These are phyloP conservation scores for Conus betulinus DNA, from an alignment of 1,140 invertebrate species.

Conservation along the genomic window DNA sequence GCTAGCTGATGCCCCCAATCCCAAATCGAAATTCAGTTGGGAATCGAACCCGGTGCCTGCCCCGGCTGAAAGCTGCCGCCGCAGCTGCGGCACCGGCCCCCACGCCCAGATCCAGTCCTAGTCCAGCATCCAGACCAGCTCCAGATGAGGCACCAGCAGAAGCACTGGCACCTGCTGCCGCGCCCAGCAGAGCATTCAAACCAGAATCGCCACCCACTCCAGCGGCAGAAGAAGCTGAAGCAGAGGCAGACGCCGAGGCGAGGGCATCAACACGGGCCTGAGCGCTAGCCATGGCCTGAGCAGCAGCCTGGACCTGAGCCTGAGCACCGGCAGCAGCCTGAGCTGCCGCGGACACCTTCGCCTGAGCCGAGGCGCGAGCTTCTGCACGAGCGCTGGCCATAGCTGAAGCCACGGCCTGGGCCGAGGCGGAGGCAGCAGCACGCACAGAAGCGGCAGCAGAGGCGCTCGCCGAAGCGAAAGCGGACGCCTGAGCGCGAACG, in stretches of 20 bases:
- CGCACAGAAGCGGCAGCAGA: conserved; percentile 14
- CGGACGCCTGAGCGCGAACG: conserved; percentile 14
- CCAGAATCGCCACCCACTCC: background rate
- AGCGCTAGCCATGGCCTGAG: conserved; percentile 5
- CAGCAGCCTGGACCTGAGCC: background rate
- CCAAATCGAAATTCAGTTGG: background rate
- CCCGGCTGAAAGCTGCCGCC: background rate
- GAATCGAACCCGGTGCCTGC: background rate
- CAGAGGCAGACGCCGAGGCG: background rate
- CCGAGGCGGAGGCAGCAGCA: background rate
- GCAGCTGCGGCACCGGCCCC: background rate
- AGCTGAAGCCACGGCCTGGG: background rate
- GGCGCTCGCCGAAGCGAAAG: conserved; percentile 27
- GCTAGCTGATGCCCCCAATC: background rate
- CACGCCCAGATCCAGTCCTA: background rate
- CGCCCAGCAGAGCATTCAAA: background rate
- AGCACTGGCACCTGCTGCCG: background rate
- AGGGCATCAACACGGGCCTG: conserved; percentile 16
- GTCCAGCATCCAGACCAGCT: background rate
- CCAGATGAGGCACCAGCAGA: background rate
- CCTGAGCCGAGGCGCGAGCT: background rate
- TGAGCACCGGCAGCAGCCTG: background rate
- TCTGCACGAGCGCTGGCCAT: background rate
- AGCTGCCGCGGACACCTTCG: background rate
- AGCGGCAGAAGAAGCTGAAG: background rate